A percentile compares a stretch with the other conserved stretches of the same genome.
Conservation (phyloP, 2,113 vertebrate species). For the Heloderma charlesbogerti region DNA sequence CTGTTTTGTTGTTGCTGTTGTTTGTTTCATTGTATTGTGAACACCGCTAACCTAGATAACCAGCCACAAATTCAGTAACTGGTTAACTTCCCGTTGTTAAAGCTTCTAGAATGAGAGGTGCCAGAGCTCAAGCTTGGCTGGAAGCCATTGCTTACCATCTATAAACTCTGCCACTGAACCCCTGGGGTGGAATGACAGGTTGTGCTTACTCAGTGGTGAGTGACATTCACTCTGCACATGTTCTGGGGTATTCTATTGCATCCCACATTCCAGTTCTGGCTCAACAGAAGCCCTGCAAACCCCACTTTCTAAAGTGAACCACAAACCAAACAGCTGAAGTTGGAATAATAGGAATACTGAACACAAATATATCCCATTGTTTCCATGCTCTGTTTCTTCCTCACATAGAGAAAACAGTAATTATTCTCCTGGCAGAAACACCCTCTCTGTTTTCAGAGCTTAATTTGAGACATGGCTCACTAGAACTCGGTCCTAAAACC, state of each 20-base stretch:
- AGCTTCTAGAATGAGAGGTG: background rate
- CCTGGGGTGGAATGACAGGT: background rate
- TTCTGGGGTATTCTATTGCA: background rate
- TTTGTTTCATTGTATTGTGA: background rate
- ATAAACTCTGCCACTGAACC: background rate
- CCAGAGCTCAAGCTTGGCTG: background rate
- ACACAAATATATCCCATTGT: slow-evolving; percentile 10
- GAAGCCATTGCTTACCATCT: background rate
- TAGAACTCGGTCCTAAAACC: background rate
- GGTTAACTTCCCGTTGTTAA: background rate
- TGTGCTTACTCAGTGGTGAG: background rate
- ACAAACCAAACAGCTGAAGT: background rate
- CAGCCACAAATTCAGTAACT: background rate
- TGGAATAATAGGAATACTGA: background rate
- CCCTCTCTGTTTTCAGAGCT: slow-evolving; percentile 21
- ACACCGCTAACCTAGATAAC: background rate
- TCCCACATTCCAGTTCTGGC: background rate
- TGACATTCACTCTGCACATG: background rate
- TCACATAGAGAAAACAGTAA: slow-evolving; percentile 24
- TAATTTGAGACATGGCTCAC: slow-evolving; percentile 9
- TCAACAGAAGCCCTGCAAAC: background rate
- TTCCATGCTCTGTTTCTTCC: slow-evolving; percentile 9
- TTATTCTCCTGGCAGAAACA: slow-evolving; percentile 20
- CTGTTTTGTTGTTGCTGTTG: too few relatives aligned
- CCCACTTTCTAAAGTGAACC: background rate